Conservation (phyloP, 2,113 vertebrate genomes). For the Cervus canadensis region DNA sequence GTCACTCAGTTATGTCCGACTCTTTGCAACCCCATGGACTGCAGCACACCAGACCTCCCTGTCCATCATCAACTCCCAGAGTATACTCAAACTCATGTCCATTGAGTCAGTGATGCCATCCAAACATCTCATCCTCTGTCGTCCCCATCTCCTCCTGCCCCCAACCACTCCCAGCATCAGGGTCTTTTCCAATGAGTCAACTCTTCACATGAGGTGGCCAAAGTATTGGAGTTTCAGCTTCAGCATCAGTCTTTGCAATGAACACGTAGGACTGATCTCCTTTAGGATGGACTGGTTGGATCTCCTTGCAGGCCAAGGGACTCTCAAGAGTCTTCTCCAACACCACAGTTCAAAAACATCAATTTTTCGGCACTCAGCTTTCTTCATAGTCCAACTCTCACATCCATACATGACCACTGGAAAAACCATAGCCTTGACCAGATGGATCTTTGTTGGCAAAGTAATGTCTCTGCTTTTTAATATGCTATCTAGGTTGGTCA, state of each 20-base stretch:
- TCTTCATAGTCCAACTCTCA: no score
- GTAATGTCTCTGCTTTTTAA: not conserved
- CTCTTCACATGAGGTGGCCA: accelerated
- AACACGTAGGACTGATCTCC: no score
- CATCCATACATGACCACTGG: no score
- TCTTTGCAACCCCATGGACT: accelerated
- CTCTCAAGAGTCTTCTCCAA: no score
- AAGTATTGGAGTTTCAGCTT: not conserved
- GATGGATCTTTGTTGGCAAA: no score
- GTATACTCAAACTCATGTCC: not conserved
- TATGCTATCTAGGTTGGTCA: not conserved
- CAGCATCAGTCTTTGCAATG: no score
- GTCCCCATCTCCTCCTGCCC: accelerated
- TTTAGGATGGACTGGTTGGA: no score
- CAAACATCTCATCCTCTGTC: not conserved
- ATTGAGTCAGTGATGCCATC: not conserved
- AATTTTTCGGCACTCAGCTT: no score
- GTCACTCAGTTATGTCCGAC: accelerated
- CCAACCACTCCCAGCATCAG: not conserved
- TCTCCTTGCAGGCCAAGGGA: no score
- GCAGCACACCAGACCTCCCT: not conserved
- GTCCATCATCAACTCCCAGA: not conserved
- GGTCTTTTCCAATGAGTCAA: not conserved
- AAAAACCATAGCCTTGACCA: no score
- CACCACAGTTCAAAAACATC: no score